Conservation (phyloP, 2,797 vertebrate species). For the Acestrorhynchus altus region DNA sequence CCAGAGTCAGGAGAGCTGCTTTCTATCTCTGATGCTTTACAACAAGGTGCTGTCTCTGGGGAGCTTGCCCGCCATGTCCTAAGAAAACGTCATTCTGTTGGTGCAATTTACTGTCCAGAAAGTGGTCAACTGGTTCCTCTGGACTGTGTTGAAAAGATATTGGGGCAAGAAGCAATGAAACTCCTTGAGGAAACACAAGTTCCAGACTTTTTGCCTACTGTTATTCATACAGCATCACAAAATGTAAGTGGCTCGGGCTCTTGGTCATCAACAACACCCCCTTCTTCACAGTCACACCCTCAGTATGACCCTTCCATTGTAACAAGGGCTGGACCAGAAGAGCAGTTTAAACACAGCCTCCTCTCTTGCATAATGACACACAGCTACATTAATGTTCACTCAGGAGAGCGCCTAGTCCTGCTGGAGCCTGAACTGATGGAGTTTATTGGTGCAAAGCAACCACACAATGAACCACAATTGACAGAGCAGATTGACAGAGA, state of each 20-base stretch:
- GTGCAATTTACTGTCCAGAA: slow-evolving; percentile 85
- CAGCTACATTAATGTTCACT: slow-evolving; percentile 86
- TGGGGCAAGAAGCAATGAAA: slow-evolving; percentile 66
- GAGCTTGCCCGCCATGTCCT: slow-evolving; percentile 83
- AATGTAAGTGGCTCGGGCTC: slow-evolving; percentile 67
- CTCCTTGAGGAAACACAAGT: slow-evolving; percentile 78
- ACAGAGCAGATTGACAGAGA: slow-evolving; percentile 38
- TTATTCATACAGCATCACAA: slow-evolving; percentile 70
- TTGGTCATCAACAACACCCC: slow-evolving; percentile 55
- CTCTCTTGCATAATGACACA: slow-evolving; percentile 87
- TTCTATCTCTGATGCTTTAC: slow-evolving; percentile 82
- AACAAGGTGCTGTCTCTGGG: slow-evolving; percentile 85
- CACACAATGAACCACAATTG: slow-evolving; percentile 39
- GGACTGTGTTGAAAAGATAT: slow-evolving; percentile 67
- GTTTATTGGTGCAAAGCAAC: slow-evolving; percentile 60
- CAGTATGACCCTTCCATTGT: slow-evolving; percentile 53
- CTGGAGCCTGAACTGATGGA: slow-evolving; percentile 80
- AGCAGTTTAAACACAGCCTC: slow-evolving; percentile 71
- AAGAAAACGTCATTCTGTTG: slow-evolving; percentile 78
- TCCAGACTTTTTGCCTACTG: slow-evolving; percentile 81
- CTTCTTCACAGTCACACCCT: slow-evolving; percentile 55
- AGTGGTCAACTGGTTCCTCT: slow-evolving; percentile 82
- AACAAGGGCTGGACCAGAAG: slow-evolving; percentile 58
- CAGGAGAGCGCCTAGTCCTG: slow-evolving; percentile 87
- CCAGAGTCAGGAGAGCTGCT: slow-evolving; percentile 90